phyloP scores from a whole-genome alignment of 2,797 vertebrate species.

The Melopsittacus undulatus region DNA sequence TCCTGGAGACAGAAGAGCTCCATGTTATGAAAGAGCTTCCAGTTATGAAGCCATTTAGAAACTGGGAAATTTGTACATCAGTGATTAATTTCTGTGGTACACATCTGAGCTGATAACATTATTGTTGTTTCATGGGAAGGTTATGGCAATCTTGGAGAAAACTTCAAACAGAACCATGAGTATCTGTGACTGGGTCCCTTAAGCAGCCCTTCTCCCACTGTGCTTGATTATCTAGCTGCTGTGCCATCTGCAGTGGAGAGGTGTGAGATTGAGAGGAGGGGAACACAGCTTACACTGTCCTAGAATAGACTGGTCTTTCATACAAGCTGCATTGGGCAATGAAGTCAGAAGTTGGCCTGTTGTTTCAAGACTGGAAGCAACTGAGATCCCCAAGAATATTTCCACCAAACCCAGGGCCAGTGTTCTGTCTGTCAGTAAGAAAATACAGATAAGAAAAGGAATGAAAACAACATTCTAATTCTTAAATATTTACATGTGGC shows the following conservation, averaged over 20 bases:
- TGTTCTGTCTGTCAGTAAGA: neutral
- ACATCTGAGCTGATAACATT: neutral
- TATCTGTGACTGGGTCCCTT: neutral
- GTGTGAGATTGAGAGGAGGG: neutral
- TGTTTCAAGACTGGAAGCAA: neutral
- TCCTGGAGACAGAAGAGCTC: neutral
- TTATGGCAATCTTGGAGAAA: neutral
- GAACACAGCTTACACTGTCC: neutral
- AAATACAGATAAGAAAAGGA: neutral
- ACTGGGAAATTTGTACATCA: neutral
- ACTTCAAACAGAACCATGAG: neutral
- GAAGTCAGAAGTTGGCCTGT: neutral
- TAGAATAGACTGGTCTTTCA: neutral
- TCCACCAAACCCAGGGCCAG: neutral
- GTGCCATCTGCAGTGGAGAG: neutral
- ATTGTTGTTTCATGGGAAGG: neutral
- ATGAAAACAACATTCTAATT: neutral
- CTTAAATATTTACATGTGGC: neutral
- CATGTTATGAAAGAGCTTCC: no score
- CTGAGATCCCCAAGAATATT: neutral
- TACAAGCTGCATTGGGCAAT: fast-evolving
- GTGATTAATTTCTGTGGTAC: neutral
- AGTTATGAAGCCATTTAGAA: neutral
- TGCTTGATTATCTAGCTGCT: neutral
- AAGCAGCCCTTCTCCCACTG: neutral